Percentiles rank a stretch among this genome's conserved stretches.
phyloP scores from a whole-genome alignment of 1,140 invertebrate species.

The Caerostris darwini region DNA sequence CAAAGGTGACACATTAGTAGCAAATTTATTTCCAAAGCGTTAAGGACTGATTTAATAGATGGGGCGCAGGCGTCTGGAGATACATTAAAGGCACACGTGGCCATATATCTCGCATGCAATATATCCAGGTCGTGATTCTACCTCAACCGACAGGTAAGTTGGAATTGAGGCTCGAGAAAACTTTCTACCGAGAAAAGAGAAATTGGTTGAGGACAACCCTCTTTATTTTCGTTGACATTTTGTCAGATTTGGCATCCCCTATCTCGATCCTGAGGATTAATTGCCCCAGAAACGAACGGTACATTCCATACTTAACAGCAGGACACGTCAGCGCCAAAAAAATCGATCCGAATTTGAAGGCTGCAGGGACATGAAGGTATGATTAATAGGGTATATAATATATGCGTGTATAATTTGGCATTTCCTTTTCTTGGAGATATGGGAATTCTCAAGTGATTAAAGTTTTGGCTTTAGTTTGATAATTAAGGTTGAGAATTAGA shows the following conservation, averaged over 20 bases:
- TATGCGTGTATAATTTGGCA: too few relatives aligned
- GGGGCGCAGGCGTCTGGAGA: not conserved
- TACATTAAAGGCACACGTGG: not conserved
- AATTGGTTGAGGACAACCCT: not conserved
- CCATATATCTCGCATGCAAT: not conserved
- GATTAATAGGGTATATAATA: not conserved
- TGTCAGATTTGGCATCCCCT: not conserved
- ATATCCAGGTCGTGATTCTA: not conserved
- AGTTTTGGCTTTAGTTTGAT: too few relatives aligned
- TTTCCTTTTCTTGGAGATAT: too few relatives aligned
- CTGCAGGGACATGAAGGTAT: not conserved
- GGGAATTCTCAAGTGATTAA: too few relatives aligned
- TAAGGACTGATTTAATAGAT: not conserved
- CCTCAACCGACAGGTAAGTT: not conserved
- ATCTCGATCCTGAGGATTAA: not conserved
- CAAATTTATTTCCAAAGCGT: not conserved
- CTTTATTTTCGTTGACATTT: not conserved
- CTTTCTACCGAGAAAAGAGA: not conserved
- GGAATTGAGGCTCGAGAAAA: not conserved
- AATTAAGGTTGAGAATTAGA: too few relatives aligned
- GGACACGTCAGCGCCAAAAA: not conserved
- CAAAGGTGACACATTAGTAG: too few relatives aligned
- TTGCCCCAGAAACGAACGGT: not conserved
- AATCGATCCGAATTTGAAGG: not conserved
- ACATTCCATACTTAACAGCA: not conserved